phyloP scores from a whole-genome alignment of 2,888 invertebrate species.

The Chalcis sispes region DNA sequence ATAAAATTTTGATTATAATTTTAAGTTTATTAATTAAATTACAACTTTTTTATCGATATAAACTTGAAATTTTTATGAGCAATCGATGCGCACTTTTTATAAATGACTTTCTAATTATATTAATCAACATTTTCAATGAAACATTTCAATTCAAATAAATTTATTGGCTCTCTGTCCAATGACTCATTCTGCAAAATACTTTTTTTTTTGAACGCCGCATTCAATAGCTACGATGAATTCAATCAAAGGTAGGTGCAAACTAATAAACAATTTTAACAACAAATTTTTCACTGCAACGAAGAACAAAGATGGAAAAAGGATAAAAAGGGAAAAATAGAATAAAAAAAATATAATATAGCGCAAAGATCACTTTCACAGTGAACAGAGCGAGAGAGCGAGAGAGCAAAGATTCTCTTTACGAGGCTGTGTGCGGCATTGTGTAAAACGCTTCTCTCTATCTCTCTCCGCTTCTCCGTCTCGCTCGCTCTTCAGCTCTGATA shows the following conservation, averaged over 20 bases:
- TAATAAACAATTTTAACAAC: slow-evolving; percentile 34
- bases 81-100: too few species aligned
- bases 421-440: slow-evolving; percentile 36
- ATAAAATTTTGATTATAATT: too few species aligned
- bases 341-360: slow-evolving; percentile 37
- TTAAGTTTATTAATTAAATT: too few species aligned
- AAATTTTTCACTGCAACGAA: background rate
- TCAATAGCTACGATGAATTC: too few species aligned
- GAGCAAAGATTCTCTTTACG: slow-evolving; percentile 47
- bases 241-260: slow-evolving; percentile 2
- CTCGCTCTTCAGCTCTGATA: background rate
- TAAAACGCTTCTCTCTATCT: slow-evolving; percentile 32
- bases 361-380: slow-evolving; percentile 19
- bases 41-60: too few species aligned
- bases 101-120: too few species aligned
- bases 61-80: too few species aligned
- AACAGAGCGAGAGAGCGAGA: background rate
- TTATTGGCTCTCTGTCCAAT: too few species aligned
- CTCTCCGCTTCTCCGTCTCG: slow-evolving; percentile 12
- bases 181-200: too few species aligned
- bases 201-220: too few species aligned
- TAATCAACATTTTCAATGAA: too few species aligned
- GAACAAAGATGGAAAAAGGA: background rate
- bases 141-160: too few species aligned
- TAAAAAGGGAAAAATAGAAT: background rate